Conservation (phyloP, 2,888 invertebrate species). For the Parnassius orleans region DNA sequence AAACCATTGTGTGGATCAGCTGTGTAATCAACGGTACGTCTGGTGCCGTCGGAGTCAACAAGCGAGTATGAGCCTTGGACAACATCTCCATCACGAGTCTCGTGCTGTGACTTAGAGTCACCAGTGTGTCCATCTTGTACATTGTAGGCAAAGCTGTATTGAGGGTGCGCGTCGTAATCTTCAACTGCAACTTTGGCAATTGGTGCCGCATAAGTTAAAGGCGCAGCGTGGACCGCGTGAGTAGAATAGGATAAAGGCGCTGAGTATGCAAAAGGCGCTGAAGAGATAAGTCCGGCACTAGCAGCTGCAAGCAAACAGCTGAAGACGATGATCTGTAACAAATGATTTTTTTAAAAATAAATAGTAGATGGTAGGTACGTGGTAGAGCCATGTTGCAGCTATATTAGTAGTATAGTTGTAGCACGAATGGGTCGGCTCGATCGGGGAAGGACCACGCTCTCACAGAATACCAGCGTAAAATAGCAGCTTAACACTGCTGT, state of each 20-base stretch:
- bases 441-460: too few relatives aligned
- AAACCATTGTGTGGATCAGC: conserved; percentile 74
- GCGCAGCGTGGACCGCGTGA: conserved; percentile 49
- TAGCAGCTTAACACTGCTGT: too few relatives aligned
- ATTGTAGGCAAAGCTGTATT: conserved; percentile 80
- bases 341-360: background rate
- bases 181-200: conserved; percentile 41
- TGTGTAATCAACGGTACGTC: conserved; percentile 78
- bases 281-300: conserved; percentile 44
- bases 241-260: conserved; percentile 45
- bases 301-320: conserved; percentile 51
- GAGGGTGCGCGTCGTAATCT: conserved; percentile 47
- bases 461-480: too few relatives aligned
- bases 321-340: conserved; percentile 50
- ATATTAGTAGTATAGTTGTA: too few relatives aligned
- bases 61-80: conserved; percentile 80
- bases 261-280: conserved; percentile 31
- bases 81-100: conserved; percentile 68
- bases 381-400: too few relatives aligned
- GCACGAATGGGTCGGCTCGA: too few relatives aligned
- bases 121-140: conserved; percentile 79
- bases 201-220: conserved; percentile 36
- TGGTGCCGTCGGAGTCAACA: conserved; percentile 78
- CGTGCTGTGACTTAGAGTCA: conserved; percentile 70
- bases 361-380: too few relatives aligned